Evolutionary conservation across 2,888 invertebrate species (phyloP).

Genomic region (Tyria jacobaeae): DNA sequence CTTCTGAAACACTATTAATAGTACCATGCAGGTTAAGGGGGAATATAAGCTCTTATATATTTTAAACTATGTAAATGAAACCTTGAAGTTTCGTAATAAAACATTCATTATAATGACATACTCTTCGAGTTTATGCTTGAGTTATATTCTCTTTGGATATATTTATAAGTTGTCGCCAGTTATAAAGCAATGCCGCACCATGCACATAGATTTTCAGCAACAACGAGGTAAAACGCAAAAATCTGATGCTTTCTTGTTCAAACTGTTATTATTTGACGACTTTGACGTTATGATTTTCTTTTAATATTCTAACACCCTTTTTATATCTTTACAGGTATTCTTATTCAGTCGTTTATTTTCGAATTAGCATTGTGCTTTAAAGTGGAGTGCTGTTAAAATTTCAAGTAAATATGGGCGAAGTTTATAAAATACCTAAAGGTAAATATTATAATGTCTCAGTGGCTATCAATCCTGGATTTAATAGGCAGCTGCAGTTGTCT

Average conservation of each 20-base stretch:
- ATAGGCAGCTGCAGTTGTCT: too few species aligned
- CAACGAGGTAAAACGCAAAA: slow-evolving; percentile 47
- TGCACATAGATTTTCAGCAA: slow-evolving; percentile 65
- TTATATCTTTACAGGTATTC: slow-evolving; percentile 61
- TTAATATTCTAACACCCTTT: slow-evolving; percentile 71
- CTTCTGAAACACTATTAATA: too few species aligned
- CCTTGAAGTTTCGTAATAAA: neutral
- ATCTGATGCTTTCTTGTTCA: slow-evolving; percentile 70
- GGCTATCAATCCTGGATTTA: too few species aligned
- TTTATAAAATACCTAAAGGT: slow-evolving; percentile 76
- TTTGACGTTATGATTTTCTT: slow-evolving; percentile 83
- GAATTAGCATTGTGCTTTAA: slow-evolving; percentile 64
- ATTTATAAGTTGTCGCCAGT: slow-evolving; percentile 40
- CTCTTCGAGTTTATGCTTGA: neutral
- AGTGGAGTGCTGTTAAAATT: slow-evolving; percentile 78
- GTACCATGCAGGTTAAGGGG: too few species aligned
- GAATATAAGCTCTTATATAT: too few species aligned
- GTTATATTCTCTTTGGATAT: slow-evolving; percentile 13
- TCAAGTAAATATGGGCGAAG: slow-evolving; percentile 80
- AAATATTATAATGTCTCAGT: neutral
- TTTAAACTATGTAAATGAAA: too few species aligned
- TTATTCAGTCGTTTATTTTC: slow-evolving; percentile 65
- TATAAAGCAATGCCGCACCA: slow-evolving; percentile 4
- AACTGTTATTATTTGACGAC: slow-evolving; percentile 73
- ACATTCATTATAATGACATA: neutral